phyloP scores from a whole-genome alignment of 2,113 vertebrate genomes.

The Arvicanthis niloticus region DNA sequence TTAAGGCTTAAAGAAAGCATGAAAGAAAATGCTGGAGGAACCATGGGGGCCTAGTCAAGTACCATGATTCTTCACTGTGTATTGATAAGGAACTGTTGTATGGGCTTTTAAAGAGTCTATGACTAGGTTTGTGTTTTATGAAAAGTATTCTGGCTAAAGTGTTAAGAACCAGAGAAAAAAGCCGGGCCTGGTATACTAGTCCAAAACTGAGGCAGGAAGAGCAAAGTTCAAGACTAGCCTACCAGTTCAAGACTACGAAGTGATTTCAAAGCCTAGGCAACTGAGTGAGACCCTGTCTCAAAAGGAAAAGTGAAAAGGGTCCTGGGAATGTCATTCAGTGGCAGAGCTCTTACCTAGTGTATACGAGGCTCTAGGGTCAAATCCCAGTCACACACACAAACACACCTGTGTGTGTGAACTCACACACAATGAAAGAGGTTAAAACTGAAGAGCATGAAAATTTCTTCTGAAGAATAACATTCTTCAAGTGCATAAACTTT shows the following conservation, averaged over 20 bases:
- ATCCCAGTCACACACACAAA: not conserved
- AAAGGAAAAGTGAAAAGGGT: not conserved
- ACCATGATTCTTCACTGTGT: not conserved
- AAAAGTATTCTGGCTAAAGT: not conserved
- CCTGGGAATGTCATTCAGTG: no score
- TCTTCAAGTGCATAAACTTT: not conserved
- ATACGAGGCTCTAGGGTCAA: not conserved
- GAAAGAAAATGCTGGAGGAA: not conserved
- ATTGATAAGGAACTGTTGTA: not conserved
- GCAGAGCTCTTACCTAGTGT: not conserved
- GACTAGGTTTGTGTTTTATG: conserved; percentile 9
- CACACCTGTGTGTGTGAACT: not conserved
- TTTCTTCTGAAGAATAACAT: not conserved
- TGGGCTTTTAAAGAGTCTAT: not conserved
- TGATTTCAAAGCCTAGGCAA: not conserved
- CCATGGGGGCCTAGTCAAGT: rapidly evolving
- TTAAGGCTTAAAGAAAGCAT: not conserved
- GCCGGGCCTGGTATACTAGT: no score
- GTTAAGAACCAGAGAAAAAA: not conserved
- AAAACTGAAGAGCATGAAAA: not conserved
- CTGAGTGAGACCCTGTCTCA: not conserved
- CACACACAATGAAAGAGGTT: not conserved
- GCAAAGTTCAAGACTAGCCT: not conserved
- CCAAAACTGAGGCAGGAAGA: not conserved
- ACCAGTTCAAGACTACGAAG: not conserved